A percentile compares a stretch with the other conserved stretches of the same genome.
Conservation (phyloP, 30 jellyfish, hydroid and myxozoan genomes). For the Turritopsis rubra region DNA sequence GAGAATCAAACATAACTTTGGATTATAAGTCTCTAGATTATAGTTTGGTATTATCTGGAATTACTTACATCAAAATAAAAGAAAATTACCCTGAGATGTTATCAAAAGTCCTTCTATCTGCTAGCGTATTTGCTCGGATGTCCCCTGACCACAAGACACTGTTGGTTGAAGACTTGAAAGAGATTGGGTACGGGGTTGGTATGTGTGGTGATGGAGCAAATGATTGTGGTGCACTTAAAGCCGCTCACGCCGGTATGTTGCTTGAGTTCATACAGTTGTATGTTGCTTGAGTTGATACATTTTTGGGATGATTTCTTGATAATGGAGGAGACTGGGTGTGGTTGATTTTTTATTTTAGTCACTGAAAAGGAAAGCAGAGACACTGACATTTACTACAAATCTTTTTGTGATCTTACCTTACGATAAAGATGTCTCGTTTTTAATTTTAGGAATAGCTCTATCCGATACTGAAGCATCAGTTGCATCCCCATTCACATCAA, state of each 20-base stretch:
- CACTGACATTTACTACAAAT: no score
- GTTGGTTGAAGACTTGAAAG: slow-evolving; percentile 33
- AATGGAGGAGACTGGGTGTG: no score
- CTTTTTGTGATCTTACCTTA: no score
- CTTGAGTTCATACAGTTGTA: background rate
- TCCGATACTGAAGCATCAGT: slow-evolving; percentile 56
- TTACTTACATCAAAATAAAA: background rate
- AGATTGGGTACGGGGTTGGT: slow-evolving; percentile 47
- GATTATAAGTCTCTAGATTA: background rate
- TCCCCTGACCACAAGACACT: slow-evolving; percentile 44
- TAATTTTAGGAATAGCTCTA: slow-evolving; percentile 36
- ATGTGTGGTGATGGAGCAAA: slow-evolving; percentile 74
- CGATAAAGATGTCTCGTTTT: no score
- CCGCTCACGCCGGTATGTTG: slow-evolving; percentile 48
- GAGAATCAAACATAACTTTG: background rate
- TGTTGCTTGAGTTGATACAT: background rate
- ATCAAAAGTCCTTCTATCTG: slow-evolving; percentile 20
- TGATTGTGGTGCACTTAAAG: slow-evolving; percentile 57
- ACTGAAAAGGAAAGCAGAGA: no score
- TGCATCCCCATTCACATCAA: slow-evolving; percentile 60
- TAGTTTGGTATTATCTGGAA: slow-evolving; percentile 23
- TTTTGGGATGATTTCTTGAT: background rate
- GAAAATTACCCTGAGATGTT: slow-evolving; percentile 2
- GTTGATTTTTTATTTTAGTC: no score
- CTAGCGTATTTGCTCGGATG: slow-evolving; percentile 42